Percentiles rank a stretch among this genome's conserved stretches.
phyloP scores from a whole-genome alignment of 2,797 vertebrate species.

The Muraenolepis orangiensis region DNA sequence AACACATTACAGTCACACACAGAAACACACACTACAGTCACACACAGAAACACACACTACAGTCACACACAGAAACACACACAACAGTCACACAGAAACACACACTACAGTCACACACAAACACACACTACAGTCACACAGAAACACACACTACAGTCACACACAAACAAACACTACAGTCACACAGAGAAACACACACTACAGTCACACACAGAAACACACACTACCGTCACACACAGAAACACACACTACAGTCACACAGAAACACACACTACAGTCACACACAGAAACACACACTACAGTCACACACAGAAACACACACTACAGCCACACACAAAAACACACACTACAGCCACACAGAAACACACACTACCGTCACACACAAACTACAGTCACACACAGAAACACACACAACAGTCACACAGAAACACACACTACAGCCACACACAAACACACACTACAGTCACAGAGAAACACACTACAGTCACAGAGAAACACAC shows the following conservation, averaged over 20 bases:
- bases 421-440: too few relatives aligned
- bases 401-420: not conserved
- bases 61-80: not conserved
- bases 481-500: too few relatives aligned
- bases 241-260: not conserved
- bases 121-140: not conserved
- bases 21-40: not conserved
- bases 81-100: not conserved
- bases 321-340: not conserved
- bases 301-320: not conserved
- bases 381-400: not conserved
- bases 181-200: not conserved
- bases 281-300: not conserved
- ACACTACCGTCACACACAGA: not conserved
- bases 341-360: not conserved
- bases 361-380: not conserved
- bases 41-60: not conserved
- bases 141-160: not conserved
- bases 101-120: not conserved
- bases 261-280: not conserved
- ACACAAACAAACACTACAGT: not conserved
- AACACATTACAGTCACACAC: slow-evolving; percentile 1
- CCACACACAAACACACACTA: not conserved
- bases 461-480: too few relatives aligned
- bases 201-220: too few relatives aligned